Percentiles rank a stretch among this genome's conserved stretches.
These are phyloP conservation scores for Mamestra brassicae DNA, from an alignment of 2,888 invertebrate species.

Conservation along the genomic window DNA sequence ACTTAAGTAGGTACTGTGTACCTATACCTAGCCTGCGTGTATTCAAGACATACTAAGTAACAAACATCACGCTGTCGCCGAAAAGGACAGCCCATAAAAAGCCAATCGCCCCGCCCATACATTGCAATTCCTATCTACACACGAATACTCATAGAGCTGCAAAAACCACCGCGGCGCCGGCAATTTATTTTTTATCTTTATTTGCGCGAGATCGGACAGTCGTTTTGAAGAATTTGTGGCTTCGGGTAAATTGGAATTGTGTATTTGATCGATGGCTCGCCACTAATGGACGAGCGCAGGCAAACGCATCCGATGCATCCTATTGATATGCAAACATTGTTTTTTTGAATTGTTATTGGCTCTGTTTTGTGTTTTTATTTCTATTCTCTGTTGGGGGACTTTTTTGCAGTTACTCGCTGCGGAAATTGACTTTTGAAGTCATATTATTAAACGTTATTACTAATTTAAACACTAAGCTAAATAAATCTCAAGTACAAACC, in stretches of 20 bases:
- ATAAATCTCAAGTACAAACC: constrained; percentile 1
- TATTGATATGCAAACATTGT: constrained; percentile 79
- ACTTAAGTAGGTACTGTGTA: background rate
- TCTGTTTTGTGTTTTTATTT: constrained; percentile 51
- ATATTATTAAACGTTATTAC: constrained; percentile 17
- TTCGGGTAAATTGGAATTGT: constrained; percentile 89
- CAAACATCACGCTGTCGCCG: constrained; percentile 42
- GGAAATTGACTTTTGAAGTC: constrained; percentile 36
- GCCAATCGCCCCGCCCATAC: constrained; percentile 47
- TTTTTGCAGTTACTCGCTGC: constrained; percentile 43
- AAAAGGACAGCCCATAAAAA: constrained; percentile 61
- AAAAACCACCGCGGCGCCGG: constrained; percentile 61
- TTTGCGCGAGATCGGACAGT: constrained; percentile 78
- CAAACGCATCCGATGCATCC: constrained; percentile 76
- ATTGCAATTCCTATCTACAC: constrained; percentile 52
- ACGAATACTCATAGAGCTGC: constrained; percentile 66
- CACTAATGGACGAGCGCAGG: constrained; percentile 80
- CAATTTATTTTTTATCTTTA: constrained; percentile 82
- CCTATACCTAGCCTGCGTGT: background rate
- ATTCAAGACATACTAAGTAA: constrained; percentile 14
- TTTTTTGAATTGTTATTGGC: constrained; percentile 70
- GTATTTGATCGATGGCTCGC: constrained; percentile 85
- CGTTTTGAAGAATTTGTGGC: constrained; percentile 89
- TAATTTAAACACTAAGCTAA: constrained; percentile 12
- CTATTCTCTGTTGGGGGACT: constrained; percentile 35